A percentile compares a stretch with the other conserved stretches of the same genome.
phyloP scores from a whole-genome alignment of 2,113 vertebrate genomes.

The Heterochromis multidens region DNA sequence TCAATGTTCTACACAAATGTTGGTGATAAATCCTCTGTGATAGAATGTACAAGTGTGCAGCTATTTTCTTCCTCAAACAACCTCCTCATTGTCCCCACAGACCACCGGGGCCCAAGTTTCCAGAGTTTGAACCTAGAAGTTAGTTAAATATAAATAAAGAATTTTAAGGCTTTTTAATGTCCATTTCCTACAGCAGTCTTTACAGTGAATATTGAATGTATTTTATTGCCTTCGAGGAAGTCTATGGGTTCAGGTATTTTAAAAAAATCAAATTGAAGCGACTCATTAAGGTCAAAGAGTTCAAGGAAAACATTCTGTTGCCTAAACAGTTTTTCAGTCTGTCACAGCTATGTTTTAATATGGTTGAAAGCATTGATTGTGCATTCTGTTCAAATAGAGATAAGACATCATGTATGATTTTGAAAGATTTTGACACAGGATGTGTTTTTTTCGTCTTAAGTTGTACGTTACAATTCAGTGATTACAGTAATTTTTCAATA shows the following conservation, averaged over 20 bases:
- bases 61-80: constrained; percentile 62
- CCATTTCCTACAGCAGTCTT: not conserved
- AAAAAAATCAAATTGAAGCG: not conserved
- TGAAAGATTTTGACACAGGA: not conserved
- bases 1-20: constrained; percentile 69
- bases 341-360: not conserved
- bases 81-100: constrained; percentile 38
- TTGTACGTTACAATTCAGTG: not conserved
- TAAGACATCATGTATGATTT: not conserved
- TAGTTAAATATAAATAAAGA: not conserved
- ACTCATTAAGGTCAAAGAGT: not conserved
- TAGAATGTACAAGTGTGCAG: constrained; percentile 66
- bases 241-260: not conserved
- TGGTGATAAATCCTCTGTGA: constrained; percentile 70
- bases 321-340: not conserved
- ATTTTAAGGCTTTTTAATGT: not conserved
- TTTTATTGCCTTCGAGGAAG: not conserved
- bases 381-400: not conserved
- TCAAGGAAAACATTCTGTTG: not conserved
- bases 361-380: not conserved
- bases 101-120: constrained; percentile 19
- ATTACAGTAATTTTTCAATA: not conserved
- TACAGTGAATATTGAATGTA: not conserved
- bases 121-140: not conserved
- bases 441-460: not conserved